Conservation (phyloP, 2,888 invertebrate species). For the Notodonta dromedarius region DNA sequence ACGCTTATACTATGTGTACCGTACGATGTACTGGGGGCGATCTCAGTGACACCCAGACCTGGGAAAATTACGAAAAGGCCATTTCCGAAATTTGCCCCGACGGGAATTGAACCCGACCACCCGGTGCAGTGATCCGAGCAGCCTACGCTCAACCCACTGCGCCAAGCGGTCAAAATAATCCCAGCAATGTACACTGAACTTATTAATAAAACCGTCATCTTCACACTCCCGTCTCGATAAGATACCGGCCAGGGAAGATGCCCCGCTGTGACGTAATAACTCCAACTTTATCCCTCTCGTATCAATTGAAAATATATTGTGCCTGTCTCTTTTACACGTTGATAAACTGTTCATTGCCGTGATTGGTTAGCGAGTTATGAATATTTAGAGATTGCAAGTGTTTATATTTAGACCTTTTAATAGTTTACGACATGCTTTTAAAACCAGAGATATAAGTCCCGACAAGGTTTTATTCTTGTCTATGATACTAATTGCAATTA, state of each 20-base stretch:
- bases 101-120: too few relatives aligned
- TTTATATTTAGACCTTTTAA: background rate
- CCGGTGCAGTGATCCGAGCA: too few relatives aligned
- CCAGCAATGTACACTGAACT: slow-evolving; percentile 42
- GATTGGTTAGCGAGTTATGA: slow-evolving; percentile 58
- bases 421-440: background rate
- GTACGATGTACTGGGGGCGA: too few relatives aligned
- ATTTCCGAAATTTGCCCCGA: too few relatives aligned
- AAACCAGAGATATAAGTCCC: too few relatives aligned
- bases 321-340: slow-evolving; percentile 74
- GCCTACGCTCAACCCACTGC: too few relatives aligned
- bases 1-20: too few relatives aligned
- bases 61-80: too few relatives aligned
- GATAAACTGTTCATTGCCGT: slow-evolving; percentile 76
- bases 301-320: slow-evolving; percentile 72
- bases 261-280: slow-evolving; percentile 82
- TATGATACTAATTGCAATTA: too few relatives aligned
- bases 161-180: background rate
- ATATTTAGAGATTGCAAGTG: slow-evolving; percentile 40
- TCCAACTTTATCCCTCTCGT: slow-evolving; percentile 77
- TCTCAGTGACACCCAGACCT: too few relatives aligned
- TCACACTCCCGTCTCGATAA: slow-evolving; percentile 43
- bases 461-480: too few relatives aligned
- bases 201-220: slow-evolving; percentile 11
- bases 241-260: slow-evolving; percentile 64